Evolutionary conservation across 2,888 invertebrate species (phyloP).

Genomic region (Synanthedon myopaeformis): DNA sequence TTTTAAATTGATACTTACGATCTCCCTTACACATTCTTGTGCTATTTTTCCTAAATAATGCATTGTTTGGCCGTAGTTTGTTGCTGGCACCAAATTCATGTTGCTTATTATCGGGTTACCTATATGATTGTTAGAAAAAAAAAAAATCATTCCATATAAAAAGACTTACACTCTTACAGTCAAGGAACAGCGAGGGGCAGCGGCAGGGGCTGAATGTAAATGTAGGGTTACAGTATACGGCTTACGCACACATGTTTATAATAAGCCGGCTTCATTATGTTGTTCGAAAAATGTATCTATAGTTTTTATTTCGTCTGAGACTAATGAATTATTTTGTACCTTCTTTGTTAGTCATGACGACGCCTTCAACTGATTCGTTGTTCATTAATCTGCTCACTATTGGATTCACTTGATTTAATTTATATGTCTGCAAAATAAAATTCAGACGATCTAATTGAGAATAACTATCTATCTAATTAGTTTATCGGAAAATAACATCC

Average conservation of each 20-base stretch:
- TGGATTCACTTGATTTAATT: conserved; percentile 42
- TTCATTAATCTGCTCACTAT: conserved; percentile 55
- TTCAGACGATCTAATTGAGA: not conserved
- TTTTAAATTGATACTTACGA: conserved; percentile 20
- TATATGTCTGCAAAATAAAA: conserved; percentile 30
- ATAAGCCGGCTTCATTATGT: too few species aligned
- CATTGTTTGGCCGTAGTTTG: conserved; percentile 28
- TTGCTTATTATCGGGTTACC: conserved; percentile 52
- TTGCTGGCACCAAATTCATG: conserved; percentile 31
- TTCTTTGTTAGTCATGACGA: conserved; percentile 53
- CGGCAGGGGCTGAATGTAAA: too few species aligned
- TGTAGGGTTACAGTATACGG: too few species aligned
- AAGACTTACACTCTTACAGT: too few species aligned
- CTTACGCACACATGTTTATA: too few species aligned
- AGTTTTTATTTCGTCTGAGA: too few species aligned
- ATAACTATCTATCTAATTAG: not conserved
- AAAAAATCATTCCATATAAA: not conserved
- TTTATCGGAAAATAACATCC: too few species aligned
- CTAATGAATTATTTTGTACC: conserved; percentile 18
- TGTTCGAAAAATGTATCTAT: too few species aligned
- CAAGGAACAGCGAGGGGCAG: too few species aligned
- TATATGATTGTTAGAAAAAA: conserved; percentile 10
- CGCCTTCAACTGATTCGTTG: conserved; percentile 52
- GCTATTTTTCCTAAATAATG: conserved; percentile 29
- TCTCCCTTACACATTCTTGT: conserved; percentile 32